Conservation (phyloP, 1,140 invertebrate species). For the Anadara kagoshimensis region DNA sequence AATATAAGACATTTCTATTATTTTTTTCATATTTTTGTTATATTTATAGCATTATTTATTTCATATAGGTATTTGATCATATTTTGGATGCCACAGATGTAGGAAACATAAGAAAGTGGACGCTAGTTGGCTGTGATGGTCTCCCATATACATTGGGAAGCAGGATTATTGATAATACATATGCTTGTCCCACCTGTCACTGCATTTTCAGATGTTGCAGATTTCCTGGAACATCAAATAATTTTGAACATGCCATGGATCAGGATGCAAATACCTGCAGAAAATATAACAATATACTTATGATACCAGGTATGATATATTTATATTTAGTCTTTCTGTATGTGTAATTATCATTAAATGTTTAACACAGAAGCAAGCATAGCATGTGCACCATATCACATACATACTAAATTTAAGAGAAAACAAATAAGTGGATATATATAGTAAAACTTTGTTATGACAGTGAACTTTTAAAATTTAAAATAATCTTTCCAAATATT, state of each 20-base stretch:
- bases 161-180: slow-evolving; percentile 2
- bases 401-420: no score
- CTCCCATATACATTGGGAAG: slow-evolving; percentile 14
- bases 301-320: slow-evolving; percentile 19
- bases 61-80: slow-evolving; percentile 7
- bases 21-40: no score
- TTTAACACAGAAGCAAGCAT: no score
- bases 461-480: no score
- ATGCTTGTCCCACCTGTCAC: background rate
- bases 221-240: slow-evolving; percentile 1
- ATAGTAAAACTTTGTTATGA: no score
- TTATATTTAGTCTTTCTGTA: no score
- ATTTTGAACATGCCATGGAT: background rate
- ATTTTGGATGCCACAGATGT: slow-evolving; percentile 1
- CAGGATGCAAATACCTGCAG: background rate
- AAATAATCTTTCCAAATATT: no score
- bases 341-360: background rate
- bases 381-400: no score
- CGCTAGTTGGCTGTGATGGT: slow-evolving; percentile 26
- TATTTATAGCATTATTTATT: no score
- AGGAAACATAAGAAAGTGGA: background rate
- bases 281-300: slow-evolving; percentile 23
- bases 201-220: slow-evolving; percentile 1
- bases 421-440: no score
- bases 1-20: no score